Percentiles rank a stretch among this genome's conserved stretches.
These are phyloP conservation scores for Miltochrista miniata DNA, from an alignment of 2,888 invertebrate species.

Conservation along the genomic window DNA sequence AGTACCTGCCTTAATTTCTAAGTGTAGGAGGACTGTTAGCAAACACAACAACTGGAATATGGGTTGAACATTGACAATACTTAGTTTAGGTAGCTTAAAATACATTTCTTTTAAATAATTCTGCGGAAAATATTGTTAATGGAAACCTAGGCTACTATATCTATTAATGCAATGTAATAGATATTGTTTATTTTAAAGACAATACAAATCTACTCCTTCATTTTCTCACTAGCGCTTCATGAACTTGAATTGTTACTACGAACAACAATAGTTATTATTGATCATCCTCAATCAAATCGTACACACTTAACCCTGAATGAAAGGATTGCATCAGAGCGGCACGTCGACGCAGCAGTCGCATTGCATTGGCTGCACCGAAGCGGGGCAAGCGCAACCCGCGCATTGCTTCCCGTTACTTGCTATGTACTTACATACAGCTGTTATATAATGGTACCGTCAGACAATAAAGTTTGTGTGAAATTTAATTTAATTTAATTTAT, in stretches of 20 bases:
- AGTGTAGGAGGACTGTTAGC: no score
- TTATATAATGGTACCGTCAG: conserved; percentile 30
- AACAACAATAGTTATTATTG: conserved; percentile 13
- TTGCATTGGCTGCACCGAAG: conserved; percentile 27
- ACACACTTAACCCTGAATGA: conserved; percentile 38
- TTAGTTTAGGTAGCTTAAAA: no score
- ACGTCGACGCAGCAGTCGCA: conserved; percentile 5
- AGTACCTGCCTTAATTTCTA: no score
- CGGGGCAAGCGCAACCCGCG: conserved; percentile 55
- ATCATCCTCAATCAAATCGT: conserved; percentile 23
- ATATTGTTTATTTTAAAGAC: no score
- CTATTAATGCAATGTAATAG: no score
- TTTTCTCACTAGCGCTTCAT: background rate
- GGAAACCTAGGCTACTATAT: no score
- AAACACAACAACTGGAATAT: no score
- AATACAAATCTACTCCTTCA: no score
- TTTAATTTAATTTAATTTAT: no score
- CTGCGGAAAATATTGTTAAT: no score
- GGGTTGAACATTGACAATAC: no score
- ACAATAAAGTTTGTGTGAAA: background rate
- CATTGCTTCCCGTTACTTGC: conserved; percentile 71
- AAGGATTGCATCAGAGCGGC: conserved; percentile 48
- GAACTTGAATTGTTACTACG: background rate
- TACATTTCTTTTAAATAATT: no score
- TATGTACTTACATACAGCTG: conserved; percentile 47